Conservation (phyloP, 2,797 vertebrate species). For the Antennarius maculatus region DNA sequence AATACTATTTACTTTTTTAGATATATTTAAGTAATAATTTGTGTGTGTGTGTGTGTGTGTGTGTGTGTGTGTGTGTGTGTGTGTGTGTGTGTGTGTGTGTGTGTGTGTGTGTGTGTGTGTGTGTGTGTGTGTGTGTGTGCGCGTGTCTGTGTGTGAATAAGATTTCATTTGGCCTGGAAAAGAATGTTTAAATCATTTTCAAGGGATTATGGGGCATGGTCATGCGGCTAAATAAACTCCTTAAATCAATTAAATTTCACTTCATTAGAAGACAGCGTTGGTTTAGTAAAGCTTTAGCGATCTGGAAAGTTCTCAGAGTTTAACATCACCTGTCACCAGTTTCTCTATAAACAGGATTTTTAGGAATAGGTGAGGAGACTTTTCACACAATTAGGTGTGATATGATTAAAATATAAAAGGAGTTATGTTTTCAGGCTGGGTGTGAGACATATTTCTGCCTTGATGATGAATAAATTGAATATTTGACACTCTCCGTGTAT, state of each 20-base stretch:
- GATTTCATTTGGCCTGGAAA: conserved; percentile 60
- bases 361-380: neutral
- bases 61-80: too few relatives aligned
- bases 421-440: too few relatives aligned
- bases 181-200: conserved; percentile 68
- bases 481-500: too few relatives aligned
- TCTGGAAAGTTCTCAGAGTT: neutral
- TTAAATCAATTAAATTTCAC: conserved; percentile 59
- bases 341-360: conserved; percentile 4
- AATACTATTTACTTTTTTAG: too few relatives aligned
- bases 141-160: conserved; percentile 26
- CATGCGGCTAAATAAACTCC: conserved; percentile 44
- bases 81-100: conserved; percentile 25
- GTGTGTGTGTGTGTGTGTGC: conserved; percentile 14
- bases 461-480: too few relatives aligned
- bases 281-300: conserved; percentile 14
- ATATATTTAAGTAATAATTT: too few relatives aligned
- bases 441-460: too few relatives aligned
- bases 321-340: conserved; percentile 24
- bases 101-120: conserved; percentile 28
- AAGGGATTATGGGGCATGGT: conserved; percentile 50
- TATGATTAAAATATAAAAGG: too few relatives aligned
- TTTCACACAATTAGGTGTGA: neutral
- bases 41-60: too few relatives aligned
- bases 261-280: conserved; percentile 38